Percentiles rank a stretch among this genome's conserved stretches.
phyloP scores from a whole-genome alignment of 2,888 invertebrate species.

The Nymphalis c-album region DNA sequence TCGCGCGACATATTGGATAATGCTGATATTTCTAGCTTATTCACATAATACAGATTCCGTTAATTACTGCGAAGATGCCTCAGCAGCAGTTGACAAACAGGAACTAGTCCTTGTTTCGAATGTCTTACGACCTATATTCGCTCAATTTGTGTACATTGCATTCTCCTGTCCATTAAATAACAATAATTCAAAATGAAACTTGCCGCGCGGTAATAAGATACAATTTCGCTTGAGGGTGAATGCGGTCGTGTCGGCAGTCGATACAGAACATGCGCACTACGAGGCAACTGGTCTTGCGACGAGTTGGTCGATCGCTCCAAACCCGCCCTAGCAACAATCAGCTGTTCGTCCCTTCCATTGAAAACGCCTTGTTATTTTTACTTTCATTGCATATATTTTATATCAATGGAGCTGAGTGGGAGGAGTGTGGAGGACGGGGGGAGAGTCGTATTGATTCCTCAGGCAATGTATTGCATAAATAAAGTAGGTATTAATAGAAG shows the following conservation, averaged over 20 bases:
- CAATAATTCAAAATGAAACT: slow-evolving; percentile 8
- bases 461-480: neutral
- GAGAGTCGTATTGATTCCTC: slow-evolving; percentile 21
- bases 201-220: neutral
- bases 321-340: slow-evolving; percentile 45
- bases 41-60: slow-evolving; percentile 43
- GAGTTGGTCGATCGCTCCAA: slow-evolving; percentile 33
- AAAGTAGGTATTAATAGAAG: neutral
- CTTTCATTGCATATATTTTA: slow-evolving; percentile 41
- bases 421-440: neutral
- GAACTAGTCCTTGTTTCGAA: neutral
- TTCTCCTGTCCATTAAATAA: slow-evolving; percentile 23
- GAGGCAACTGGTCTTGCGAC: slow-evolving; percentile 32
- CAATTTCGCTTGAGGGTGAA: slow-evolving; percentile 24
- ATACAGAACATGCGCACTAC: slow-evolving; percentile 50
- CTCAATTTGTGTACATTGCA: neutral
- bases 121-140: slow-evolving; percentile 25
- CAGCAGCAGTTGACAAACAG: slow-evolving; percentile 26
- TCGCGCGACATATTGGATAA: slow-evolving; percentile 40
- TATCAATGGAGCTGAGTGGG: slow-evolving; percentile 24
- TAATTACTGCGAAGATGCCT: slow-evolving; percentile 39
- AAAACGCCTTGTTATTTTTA: slow-evolving; percentile 42
- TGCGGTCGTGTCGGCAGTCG: slow-evolving; percentile 40
- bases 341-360: slow-evolving; percentile 44
- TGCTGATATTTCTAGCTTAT: slow-evolving; percentile 41